Base-by-base conservation (phyloP, 2,888 invertebrate species). In the Drosophila antonietae region DNA sequence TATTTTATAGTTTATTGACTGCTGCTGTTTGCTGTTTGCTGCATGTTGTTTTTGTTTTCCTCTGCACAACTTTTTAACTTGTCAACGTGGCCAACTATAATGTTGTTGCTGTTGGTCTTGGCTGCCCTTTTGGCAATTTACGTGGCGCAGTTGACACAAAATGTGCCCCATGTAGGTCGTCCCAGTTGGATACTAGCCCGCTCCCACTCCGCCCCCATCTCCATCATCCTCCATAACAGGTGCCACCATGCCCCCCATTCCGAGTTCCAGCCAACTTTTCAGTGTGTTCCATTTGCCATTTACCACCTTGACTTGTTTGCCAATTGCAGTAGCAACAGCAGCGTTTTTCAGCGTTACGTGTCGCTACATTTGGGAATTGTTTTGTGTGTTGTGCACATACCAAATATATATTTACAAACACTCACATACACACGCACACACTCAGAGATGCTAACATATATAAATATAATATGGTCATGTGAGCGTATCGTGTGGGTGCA, bases 1-100 rank as follows among this genome's bases (percentile, higher is more conserved):
- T 86, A 87, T 86, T 86, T 86, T 87, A 84, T 82, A 87, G 85
- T 84, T 87, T 86, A 86, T 86, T 87, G 86, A 84, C 85, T 84
- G 87, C 68, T 56, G 41, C 18, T 51, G 62, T 58, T 44, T 46
- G 39, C 59, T 63, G 60, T 61, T 31, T 43, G 33, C 56, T 63
- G 65, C 2, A 44, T 46, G 31, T 47, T 76, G 41, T 31, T n/a
- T n/a, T 35, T 59, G 55, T n/a, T 46, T 44, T 73, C 43, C 46
- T 31, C 28, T 9, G 31, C 9, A 49, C 49, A 60, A 63, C 71
- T 56, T 64, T 68, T 59, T 23, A 72, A 31, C 63, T 60, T 70
- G 77, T 65, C 75, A 72, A 52, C 78, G 51, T 61, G 62, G 43
- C 49, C 44, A 46, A 35, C 57, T 47, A 33, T 57, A 55, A 49